A percentile compares a stretch with the other conserved stretches of the same genome.
Conservation (phyloP, 2,888 invertebrate genomes). For the Caenorhabditis macrosperma region DNA sequence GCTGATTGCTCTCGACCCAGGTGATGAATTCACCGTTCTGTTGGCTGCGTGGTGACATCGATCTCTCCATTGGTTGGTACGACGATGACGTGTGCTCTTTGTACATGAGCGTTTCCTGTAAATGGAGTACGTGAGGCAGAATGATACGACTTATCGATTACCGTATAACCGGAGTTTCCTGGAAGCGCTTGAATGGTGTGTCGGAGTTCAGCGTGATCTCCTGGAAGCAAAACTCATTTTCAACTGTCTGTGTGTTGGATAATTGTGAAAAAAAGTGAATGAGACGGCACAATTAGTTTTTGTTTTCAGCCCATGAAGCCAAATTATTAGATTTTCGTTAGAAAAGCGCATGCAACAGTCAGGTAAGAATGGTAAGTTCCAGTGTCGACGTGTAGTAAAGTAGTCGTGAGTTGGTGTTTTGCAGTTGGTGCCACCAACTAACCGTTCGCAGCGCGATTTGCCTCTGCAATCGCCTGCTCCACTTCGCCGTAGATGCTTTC, state of each 20-base stretch:
- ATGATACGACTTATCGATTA: background rate
- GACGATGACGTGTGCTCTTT: constrained; percentile 58
- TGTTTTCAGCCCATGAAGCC: background rate
- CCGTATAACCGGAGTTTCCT: constrained; percentile 54
- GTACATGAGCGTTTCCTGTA: constrained; percentile 62
- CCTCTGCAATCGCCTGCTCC: constrained; percentile 50
- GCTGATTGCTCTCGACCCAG: constrained; percentile 66
- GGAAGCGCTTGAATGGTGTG: constrained; percentile 42
- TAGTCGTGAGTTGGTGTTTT: too few species aligned
- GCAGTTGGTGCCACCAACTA: constrained; percentile 44
- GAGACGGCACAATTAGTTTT: background rate
- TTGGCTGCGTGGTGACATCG: constrained; percentile 44
- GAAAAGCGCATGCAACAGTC: background rate
- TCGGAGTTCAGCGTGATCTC: constrained; percentile 43
- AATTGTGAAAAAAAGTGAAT: background rate
- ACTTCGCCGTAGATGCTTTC: constrained; percentile 66
- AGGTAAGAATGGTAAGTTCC: background rate
- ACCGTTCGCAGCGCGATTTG: constrained; percentile 39
- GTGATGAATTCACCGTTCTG: constrained; percentile 65
- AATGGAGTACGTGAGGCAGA: background rate
- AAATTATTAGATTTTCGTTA: background rate
- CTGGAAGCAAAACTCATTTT: constrained; percentile 33
- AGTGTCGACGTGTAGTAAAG: constrained; percentile 1
- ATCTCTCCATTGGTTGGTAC: constrained; percentile 51
- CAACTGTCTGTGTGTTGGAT: background rate